Evolutionary conservation across 2,797 vertebrate genomes (phyloP), one percentile per base, ranked within the genome.

Genomic region (Sebastes steindachneri): DNA sequence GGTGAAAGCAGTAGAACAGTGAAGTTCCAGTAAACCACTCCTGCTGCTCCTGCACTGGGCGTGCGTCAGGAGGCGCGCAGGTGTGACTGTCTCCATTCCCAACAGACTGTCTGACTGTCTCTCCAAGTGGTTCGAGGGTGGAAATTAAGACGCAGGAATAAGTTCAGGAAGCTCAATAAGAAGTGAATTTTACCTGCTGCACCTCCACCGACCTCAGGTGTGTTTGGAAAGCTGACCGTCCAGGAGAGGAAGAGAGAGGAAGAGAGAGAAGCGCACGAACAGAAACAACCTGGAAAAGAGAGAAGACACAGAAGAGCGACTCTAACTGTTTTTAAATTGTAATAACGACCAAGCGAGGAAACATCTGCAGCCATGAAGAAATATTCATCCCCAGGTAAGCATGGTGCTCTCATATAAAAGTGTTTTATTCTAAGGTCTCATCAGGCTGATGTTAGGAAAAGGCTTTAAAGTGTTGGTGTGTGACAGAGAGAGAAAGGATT

Each of bases 61-160:
- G 90, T 93, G 93, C 80, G 86, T 86, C 80, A 83, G 79, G 83
- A 86, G 35, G 33, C 35, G 89, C 81, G 86, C 92, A 95, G 93
- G 93, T 93, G 90, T 76, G 92, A 89, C 75, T 73, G 75, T 77
- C 23, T 85, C 65, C 82, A 68, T 84, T 91, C 78, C 80, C 75
- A 76, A 7, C 41, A 78, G 71, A 66, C 35, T 37, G 11, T 37
- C 72, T 65, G 71, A 66, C 72, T 65, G 80, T 73, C 82, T 83
- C 73, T 71, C 12, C 35, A 59, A 88, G 77, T 64, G 64, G 41
- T 51, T 66, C 57, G 6, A 71, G 19, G 19, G 45, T 64, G 73
- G 82, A 23, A 73, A 71, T 73, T 68, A 54, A 75, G 67, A 75
- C 59, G 35, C 33, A 4, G 31, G 41, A 65, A 33, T 17, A 45